A percentile compares a stretch with the other conserved stretches of the same genome.
phyloP scores from a whole-genome alignment of 2,888 invertebrate genomes.

The Merodon equestris region DNA sequence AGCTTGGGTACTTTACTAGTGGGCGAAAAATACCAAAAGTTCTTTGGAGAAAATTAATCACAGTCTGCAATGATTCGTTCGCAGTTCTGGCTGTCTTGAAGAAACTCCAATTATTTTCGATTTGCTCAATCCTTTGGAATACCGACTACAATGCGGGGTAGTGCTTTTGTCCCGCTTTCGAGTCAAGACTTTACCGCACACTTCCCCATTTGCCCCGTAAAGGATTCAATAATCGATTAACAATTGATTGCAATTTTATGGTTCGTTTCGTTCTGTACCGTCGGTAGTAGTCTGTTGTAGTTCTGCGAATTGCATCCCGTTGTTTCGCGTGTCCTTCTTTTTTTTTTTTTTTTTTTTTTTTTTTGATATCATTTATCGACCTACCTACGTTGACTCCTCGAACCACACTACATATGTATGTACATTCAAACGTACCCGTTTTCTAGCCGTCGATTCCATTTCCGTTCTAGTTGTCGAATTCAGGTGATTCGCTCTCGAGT shows the following conservation, averaged over 20 bases:
- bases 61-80: constrained; percentile 55
- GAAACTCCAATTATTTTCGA: constrained; percentile 68
- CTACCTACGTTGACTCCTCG: constrained; percentile 5
- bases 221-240: constrained; percentile 65
- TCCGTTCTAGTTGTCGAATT: constrained; percentile 60
- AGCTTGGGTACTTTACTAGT: constrained; percentile 10
- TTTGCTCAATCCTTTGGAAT: constrained; percentile 65
- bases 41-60: constrained; percentile 62
- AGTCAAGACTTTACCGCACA: not conserved
- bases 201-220: not conserved
- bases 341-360: not conserved
- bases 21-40: constrained; percentile 51
- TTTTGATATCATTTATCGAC: constrained; percentile 55
- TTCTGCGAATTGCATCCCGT: constrained; percentile 55
- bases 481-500: constrained; percentile 41
- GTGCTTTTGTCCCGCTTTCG: constrained; percentile 33
- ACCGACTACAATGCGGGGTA: constrained; percentile 25
- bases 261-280: constrained; percentile 61
- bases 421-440: too few relatives aligned
- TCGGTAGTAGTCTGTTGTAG: constrained; percentile 11
- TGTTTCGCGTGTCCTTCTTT: constrained; percentile 51
- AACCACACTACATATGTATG: too few relatives aligned
- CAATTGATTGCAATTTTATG: constrained; percentile 69
- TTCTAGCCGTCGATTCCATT: constrained; percentile 1
- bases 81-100: constrained; percentile 62